Evolutionary conservation across 2,797 vertebrate genomes (phyloP), one percentile per base, ranked within the genome.

Genomic region (Sphenodon punctatus): DNA sequence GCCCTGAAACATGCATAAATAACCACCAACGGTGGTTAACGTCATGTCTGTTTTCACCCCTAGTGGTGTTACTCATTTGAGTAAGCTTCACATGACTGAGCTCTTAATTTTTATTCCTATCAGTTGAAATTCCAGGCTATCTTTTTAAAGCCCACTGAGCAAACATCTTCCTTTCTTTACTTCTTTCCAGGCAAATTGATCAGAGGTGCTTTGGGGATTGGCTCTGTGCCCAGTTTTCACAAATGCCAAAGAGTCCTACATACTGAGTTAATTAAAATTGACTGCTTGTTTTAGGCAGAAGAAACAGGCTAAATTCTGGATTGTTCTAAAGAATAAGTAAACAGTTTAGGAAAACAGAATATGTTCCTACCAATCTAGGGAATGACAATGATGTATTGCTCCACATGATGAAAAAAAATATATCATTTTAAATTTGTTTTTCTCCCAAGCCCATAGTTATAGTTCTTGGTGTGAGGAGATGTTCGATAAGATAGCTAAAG

Each of bases 221-320:
- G 94, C 93, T 92, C 10, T 70, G 51, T 93, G 93, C 94, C 95
- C 91, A 84, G 88, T 89, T 93, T 95, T 82, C 82, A 93, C 86
- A 93, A 94, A 92, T 90, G 90, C 90, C 93, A 94, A 87, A 90
- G 72, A 78, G 75, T 95, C 84, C 80, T 92, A 80, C 86, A 90
- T 70, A 82, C 38, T 48, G 78, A 96, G 93, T 96, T 95, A 96
- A 96, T 96, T 96, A 96, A 96, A 95, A 96, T 94, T 95, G 95
- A 96, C 94, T 95, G 93, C 90, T 95, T 95, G 92, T 95, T 93
- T 94, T 92, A 93, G 78, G 71, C 69, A 91, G 90, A 94, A 92
- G 89, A 92, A 95, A 85, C 72, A 84, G 73, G 48, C 60, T 89
- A 90, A 82, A 92, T 92, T 90, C 87, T 12, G n/a, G 25, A 81